Evolutionary conservation across 2,888 invertebrate species (phyloP).

Genomic region (Oegoconia quadripuncta): DNA sequence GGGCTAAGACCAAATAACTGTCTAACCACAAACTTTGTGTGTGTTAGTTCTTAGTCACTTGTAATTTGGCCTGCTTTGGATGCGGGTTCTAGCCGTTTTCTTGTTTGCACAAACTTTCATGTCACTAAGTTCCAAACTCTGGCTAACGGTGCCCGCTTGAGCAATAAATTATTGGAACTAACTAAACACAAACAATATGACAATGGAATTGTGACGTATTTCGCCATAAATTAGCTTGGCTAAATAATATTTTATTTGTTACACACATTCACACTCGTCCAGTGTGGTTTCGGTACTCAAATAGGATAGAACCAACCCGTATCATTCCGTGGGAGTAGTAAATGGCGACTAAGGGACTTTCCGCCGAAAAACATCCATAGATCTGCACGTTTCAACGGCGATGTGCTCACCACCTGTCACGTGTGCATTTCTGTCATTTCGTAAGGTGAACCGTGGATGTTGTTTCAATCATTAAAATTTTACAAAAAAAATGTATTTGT

Average conservation of each 20-base stretch:
- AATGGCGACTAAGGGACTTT: too few species aligned
- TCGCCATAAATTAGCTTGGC: neutral
- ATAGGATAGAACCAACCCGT: too few species aligned
- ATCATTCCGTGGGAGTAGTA: too few species aligned
- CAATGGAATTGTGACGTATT: conserved; percentile 1
- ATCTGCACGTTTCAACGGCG: too few species aligned
- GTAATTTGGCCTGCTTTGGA: conserved; percentile 49
- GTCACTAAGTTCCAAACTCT: conserved; percentile 45
- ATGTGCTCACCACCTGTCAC: too few species aligned
- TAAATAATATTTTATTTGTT: neutral
- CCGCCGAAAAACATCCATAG: too few species aligned
- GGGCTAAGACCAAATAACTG: neutral
- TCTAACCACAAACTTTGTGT: conserved; percentile 33
- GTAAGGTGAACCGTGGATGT: too few species aligned
- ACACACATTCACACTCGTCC: neutral
- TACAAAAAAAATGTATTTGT: too few species aligned
- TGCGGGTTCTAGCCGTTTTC: conserved; percentile 52
- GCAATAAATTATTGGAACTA: conserved; percentile 33
- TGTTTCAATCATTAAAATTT: too few species aligned
- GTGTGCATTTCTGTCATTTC: too few species aligned
- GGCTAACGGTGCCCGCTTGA: conserved; percentile 12
- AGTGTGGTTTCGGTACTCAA: neutral
- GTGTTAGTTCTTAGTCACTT: conserved; percentile 43
- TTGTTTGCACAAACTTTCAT: conserved; percentile 53
- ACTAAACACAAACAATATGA: conserved; percentile 2